Evolutionary conservation across 92 coral and sea anemone species (phyloP), one percentile per base, ranked within the genome.

Genomic region (Epizoanthus scotinus): DNA sequence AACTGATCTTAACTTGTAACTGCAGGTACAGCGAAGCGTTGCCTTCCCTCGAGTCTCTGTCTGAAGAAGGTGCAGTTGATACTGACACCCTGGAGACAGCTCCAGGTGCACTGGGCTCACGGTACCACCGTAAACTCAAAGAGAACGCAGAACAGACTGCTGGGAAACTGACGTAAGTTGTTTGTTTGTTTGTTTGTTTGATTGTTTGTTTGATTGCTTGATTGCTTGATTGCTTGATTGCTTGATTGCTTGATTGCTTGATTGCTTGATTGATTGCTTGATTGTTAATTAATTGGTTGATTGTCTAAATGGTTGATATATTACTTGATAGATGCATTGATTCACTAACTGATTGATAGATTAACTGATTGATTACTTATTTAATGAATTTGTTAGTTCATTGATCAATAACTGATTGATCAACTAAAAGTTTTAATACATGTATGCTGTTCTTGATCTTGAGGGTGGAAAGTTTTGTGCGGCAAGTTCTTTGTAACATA

Each of bases 1-100:
- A 42, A 44, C 63, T 73, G 47, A 29, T 58, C 34, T 71, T 67
- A 57, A 28, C 63, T 53, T 22, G 10, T 79, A 19, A 17, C 22
- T 57, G 28, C 70, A 95, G 98, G 67, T 91, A 91, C 87, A 93
- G 99, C 79, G 88, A 79, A 73, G 84, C 86, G 59, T 89, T 95
- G 7, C 91, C 95, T 1, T 84, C 98, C 3, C 79, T 95, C 21
- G 96, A 93, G 34, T 27, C 88, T 14, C 54, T 75, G 28, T 84
- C 88, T 20, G 83, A 83, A 27, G 95, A 77, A 26, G 82, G 91
- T 17, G 68, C 89, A 31, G 85, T 95, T 14, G 91, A 93, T 55
- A 92, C 89, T 17, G 94, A 93, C 65, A 88, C 82, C 26, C 86
- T 95, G 34, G 99, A 95, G 78, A 79, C 86, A 13, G 74, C 94